Percentiles rank a stretch among this genome's conserved stretches.
Conservation (phyloP, 2,797 vertebrate genomes). For the Parauchenoglanis punctatus region DNA sequence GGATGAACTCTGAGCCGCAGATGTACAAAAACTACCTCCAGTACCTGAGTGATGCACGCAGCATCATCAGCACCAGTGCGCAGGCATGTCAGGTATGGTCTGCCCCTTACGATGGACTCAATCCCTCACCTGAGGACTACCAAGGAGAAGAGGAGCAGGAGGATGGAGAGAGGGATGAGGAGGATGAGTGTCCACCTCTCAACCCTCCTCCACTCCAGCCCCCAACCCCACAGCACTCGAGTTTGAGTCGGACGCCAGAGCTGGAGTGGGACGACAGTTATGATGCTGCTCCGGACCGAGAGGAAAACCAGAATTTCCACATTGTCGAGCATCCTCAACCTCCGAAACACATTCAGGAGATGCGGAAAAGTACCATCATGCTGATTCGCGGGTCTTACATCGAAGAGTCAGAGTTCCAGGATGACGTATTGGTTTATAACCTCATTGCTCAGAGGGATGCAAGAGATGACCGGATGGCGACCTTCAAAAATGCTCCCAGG, state of each 20-base stretch:
- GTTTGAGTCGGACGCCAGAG: constrained; percentile 71
- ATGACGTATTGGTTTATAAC: constrained; percentile 89
- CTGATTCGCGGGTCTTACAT: constrained; percentile 87
- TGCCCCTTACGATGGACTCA: constrained; percentile 86
- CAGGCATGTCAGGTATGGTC: constrained; percentile 89
- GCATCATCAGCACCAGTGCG: constrained; percentile 76
- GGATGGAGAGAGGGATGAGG: constrained; percentile 44
- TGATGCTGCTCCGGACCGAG: constrained; percentile 76
- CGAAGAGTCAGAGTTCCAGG: constrained; percentile 92
- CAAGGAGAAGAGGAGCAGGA: constrained; percentile 38
- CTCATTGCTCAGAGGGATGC: constrained; percentile 85
- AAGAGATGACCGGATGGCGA: constrained; percentile 8
- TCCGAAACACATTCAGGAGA: constrained; percentile 89
- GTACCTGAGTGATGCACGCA: constrained; percentile 89
- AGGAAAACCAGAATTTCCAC: constrained; percentile 49
- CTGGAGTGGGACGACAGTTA: constrained; percentile 96
- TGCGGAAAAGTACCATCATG: constrained; percentile 86
- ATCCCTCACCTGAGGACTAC: constrained; percentile 76
- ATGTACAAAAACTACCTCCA: constrained; percentile 91
- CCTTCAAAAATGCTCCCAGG: neutral
- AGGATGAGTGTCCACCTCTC: neutral
- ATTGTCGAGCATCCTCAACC: constrained; percentile 62
- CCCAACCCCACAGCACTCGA: constrained; percentile 44
- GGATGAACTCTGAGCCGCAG: constrained; percentile 75
- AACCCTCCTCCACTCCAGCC: constrained; percentile 42